These are phyloP conservation scores for Lepidotrigona ventralis DNA, from an alignment of 1,140 invertebrate species.

Conservation along the genomic window DNA sequence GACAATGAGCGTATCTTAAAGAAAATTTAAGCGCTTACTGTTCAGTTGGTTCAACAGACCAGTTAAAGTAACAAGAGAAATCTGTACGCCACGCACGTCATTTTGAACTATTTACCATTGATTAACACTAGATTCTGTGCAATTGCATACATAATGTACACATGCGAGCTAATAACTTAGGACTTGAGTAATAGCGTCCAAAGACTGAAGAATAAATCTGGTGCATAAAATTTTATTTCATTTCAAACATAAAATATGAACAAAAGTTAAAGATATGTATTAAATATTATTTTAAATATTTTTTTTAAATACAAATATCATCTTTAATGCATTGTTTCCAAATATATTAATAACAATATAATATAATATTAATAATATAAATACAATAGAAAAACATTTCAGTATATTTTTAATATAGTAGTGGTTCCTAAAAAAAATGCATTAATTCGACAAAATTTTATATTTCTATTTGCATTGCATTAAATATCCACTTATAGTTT, in stretches of 20 bases:
- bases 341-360: neutral
- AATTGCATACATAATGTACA: neutral
- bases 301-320: neutral
- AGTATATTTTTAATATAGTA: neutral
- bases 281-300: neutral
- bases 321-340: neutral
- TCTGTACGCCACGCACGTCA: neutral
- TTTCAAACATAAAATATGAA: neutral
- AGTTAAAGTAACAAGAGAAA: conserved; percentile 10
- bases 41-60: conserved; percentile 9
- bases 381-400: no score
- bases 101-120: conserved; percentile 5
- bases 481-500: no score
- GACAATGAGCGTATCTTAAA: neutral
- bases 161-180: neutral
- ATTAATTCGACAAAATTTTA: neutral
- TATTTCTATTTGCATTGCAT: neutral
- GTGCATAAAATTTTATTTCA: neutral
- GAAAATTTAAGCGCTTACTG: conserved; percentile 1
- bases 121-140: neutral
- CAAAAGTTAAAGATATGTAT: neutral
- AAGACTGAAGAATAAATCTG: neutral
- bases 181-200: neutral
- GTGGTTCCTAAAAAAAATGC: no score
- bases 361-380: no score